phyloP scores from a whole-genome alignment of 2,888 invertebrate genomes.

The Penaeus monodon region DNA sequence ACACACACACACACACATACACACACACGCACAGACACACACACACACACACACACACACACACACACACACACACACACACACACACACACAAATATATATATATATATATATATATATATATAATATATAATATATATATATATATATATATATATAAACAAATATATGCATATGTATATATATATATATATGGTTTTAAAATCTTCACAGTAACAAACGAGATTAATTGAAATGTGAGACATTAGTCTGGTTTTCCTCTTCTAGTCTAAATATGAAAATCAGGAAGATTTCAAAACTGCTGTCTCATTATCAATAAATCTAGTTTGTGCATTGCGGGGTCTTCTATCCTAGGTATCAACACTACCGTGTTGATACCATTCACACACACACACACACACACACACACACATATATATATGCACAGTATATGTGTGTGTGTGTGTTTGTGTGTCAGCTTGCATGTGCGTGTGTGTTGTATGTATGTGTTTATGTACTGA shows the following conservation, averaged over 20 bases:
- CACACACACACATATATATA: no score
- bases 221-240: no score
- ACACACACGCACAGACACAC: slow-evolving; percentile 19
- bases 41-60: slow-evolving; percentile 13
- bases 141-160: slow-evolving; percentile 1
- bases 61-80: slow-evolving; percentile 22
- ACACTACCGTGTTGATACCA: no score
- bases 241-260: no score
- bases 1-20: not conserved
- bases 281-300: no score
- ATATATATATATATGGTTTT: slow-evolving; percentile 25
- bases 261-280: not conserved
- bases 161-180: slow-evolving; percentile 27
- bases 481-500: slow-evolving; percentile 13
- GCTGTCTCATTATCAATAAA: no score
- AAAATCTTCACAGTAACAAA: no score
- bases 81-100: slow-evolving; percentile 18
- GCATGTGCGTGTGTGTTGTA: not conserved
- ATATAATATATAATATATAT: slow-evolving; percentile 29
- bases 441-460: no score
- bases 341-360: no score
- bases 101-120: slow-evolving; percentile 19
- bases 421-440: no score
- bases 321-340: no score
- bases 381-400: no score